These are phyloP conservation scores for Drosophila truncata DNA, from an alignment of 1,140 invertebrate species.

Conservation along the genomic window DNA sequence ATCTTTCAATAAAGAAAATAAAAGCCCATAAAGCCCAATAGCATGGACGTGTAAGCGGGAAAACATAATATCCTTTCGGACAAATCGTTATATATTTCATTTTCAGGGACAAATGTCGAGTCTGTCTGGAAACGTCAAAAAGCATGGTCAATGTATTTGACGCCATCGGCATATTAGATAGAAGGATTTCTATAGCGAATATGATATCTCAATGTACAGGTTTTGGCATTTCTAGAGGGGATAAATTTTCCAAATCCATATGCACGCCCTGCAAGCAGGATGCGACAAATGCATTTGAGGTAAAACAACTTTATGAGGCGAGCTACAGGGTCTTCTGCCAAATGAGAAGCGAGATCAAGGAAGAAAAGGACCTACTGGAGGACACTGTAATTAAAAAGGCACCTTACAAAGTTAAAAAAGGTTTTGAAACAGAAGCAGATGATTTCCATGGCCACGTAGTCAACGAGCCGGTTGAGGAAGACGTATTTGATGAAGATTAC, in stretches of 20 bases:
- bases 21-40: too few relatives aligned
- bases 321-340: neutral
- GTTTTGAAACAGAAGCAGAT: neutral
- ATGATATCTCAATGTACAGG: constrained; percentile 8
- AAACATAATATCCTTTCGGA: too few relatives aligned
- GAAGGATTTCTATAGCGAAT: neutral
- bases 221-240: neutral
- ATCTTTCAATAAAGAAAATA: too few relatives aligned
- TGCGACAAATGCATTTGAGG: neutral
- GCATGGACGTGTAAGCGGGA: neutral
- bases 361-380: too few relatives aligned
- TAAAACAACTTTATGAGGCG: neutral
- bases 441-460: neutral
- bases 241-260: neutral
- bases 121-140: neutral
- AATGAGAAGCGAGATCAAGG: neutral
- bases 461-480: constrained; percentile 5
- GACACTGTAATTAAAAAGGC: neutral
- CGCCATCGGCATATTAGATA: neutral
- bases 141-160: neutral
- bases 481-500: neutral
- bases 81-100: too few relatives aligned
- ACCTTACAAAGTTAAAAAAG: neutral
- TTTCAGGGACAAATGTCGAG: constrained; percentile 4
- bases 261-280: neutral